Base-by-base conservation (phyloP, 2,888 invertebrate species). In the Diplazon laetatorius region DNA sequence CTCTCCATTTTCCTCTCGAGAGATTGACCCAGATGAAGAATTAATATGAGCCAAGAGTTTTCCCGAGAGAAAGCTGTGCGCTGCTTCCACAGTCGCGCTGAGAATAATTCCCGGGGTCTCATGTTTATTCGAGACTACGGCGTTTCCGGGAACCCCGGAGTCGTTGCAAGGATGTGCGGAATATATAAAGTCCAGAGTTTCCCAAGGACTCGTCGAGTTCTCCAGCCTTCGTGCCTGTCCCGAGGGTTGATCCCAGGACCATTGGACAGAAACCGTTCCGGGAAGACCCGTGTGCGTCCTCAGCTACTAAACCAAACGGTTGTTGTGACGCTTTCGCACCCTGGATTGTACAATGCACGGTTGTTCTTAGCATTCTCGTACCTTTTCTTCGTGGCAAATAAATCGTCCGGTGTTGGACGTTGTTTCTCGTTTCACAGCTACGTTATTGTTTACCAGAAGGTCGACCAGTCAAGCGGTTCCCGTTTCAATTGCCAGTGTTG, bases 71-170 rank as follows among this genome's bases (percentile, higher is more conserved):
- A 57, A 65, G 63, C 59, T 66, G n/a, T n/a, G n/a, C n/a, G n/a
- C 30, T 0, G 65, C 37, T 65, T 65, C 37, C 37, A 35, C 57
- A 65, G 48, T 59, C 35, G 30, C 50, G 50, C 65, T 55, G 70
- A 70, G 70, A 71, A 76, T 76, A 71, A 65, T 76, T 71, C 60
- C 66, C 16, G 37, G 20, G 65, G 35, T 60, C 76, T 76, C 71
- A 71, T 76, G 76, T 76, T 76, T 76, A 76, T 76, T 76, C 76
- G 71, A 76, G 76, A 71, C 65, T 70, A 66, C 76, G 71, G 76
- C 76, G 71, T 76, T 76, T 76, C 76, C 76, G 71, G 76, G 18
- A 30, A 25, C 60, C 50, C 48, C 48, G 52, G 25, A 59, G 35
- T 65, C 57, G 76, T 44, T 30, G 37, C 71, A 37, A 71, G 76